Conservation (phyloP, 2,797 vertebrate species). For the Acanthopagrus latus region DNA sequence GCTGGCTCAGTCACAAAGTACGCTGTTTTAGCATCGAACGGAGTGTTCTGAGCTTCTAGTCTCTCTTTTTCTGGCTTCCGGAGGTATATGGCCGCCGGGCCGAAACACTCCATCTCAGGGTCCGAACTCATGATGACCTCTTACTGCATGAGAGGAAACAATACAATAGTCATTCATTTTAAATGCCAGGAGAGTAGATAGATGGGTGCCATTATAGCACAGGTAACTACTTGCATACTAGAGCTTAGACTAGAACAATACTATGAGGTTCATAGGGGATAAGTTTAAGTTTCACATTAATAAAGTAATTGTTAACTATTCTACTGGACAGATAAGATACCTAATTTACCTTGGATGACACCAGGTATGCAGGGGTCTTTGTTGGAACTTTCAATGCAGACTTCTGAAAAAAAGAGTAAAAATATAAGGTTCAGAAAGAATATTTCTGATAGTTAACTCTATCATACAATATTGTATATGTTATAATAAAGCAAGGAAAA, state of each 20-base stretch:
- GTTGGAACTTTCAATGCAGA: conserved; percentile 53
- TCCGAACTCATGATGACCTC: conserved; percentile 73
- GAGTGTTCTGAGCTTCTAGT: conserved; percentile 90
- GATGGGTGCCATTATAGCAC: neutral
- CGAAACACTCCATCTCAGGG: conserved; percentile 90
- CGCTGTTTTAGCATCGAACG: conserved; percentile 92
- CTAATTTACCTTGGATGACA: conserved; percentile 63
- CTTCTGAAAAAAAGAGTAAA: conserved; percentile 37
- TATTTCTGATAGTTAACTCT: neutral
- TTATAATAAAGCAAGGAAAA: neutral
- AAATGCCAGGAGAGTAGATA: neutral
- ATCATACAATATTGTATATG: neutral
- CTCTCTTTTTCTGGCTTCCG: conserved; percentile 92
- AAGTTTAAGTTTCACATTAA: too few species aligned
- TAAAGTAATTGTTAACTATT: neutral
- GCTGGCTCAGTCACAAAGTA: conserved; percentile 88
- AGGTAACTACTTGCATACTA: neutral
- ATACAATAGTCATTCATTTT: neutral
- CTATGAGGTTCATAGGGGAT: too few species aligned
- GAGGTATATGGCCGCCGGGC: conserved; percentile 88
- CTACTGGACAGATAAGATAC: neutral
- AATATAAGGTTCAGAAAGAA: neutral
- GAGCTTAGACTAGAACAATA: too few species aligned
- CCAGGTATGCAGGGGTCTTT: conserved; percentile 40
- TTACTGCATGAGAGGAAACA: conserved; percentile 73